Evolutionary conservation across 2,113 vertebrate species (phyloP).

Genomic region (Gavialis gangeticus): DNA sequence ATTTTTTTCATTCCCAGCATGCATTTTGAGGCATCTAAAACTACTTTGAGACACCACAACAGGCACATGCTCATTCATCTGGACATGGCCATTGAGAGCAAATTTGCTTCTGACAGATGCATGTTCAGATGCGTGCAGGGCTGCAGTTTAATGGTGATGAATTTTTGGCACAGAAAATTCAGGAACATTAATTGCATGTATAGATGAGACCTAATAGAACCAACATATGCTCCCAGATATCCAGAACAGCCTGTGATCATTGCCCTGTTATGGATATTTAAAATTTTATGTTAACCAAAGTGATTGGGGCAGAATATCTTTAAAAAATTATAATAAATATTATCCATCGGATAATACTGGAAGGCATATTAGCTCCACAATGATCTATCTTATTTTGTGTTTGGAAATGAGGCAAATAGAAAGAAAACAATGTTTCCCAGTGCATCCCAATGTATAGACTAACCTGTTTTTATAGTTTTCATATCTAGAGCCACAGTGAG

Average conservation of each 20-base stretch:
- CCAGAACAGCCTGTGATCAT: not conserved
- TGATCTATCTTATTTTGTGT: not conserved
- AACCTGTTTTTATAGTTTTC: not conserved
- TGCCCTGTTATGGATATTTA: not conserved
- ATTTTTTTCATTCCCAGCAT: too few species aligned
- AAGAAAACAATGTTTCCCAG: not conserved
- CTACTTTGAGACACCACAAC: too few species aligned
- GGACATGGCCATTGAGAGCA: too few species aligned
- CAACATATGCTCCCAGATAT: not conserved
- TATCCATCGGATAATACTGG: not conserved
- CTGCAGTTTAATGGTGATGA: too few species aligned
- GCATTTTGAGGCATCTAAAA: too few species aligned
- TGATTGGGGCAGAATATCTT: not conserved
- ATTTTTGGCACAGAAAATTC: too few species aligned
- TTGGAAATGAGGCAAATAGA: not conserved
- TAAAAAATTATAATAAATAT: not conserved
- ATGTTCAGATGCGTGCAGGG: too few species aligned
- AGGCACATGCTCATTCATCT: too few species aligned
- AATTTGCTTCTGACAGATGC: too few species aligned
- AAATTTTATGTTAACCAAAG: not conserved
- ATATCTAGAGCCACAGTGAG: not conserved
- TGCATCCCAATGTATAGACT: not conserved
- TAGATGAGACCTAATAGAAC: too few species aligned
- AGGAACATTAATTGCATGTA: too few species aligned
- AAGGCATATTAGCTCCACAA: not conserved